Conservation (phyloP, 2,797 vertebrate genomes). For the Antrozous pallidus region DNA sequence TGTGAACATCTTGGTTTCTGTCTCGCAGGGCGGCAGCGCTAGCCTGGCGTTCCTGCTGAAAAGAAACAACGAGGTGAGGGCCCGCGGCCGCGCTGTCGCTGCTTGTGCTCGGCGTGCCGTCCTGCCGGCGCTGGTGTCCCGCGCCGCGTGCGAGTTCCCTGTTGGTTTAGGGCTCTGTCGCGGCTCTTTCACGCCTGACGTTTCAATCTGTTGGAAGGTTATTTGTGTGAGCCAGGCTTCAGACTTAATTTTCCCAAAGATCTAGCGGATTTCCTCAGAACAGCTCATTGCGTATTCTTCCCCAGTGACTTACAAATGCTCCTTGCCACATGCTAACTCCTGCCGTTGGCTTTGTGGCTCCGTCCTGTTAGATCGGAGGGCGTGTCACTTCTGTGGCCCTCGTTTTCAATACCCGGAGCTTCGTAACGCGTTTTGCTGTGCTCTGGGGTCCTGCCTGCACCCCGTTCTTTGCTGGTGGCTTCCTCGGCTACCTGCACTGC, state of each 20-base stretch:
- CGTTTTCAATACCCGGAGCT: background rate
- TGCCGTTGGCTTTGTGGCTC: background rate
- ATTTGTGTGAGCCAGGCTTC: background rate
- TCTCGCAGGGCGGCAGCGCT: constrained; percentile 90
- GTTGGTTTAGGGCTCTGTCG: background rate
- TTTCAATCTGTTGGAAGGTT: background rate
- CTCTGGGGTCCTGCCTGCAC: background rate
- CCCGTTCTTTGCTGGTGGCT: background rate
- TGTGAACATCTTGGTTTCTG: constrained; percentile 58
- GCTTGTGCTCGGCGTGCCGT: no score
- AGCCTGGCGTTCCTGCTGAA: constrained; percentile 92
- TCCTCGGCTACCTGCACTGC: background rate
- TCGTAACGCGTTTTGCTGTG: background rate
- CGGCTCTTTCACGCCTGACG: background rate
- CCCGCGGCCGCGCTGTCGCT: background rate
- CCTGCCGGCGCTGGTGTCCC: no score
- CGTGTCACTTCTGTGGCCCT: background rate
- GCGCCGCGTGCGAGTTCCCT: no score
- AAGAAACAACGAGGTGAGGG: constrained; percentile 96
- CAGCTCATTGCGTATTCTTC: background rate
- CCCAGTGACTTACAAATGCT: background rate
- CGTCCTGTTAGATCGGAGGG: background rate
- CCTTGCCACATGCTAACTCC: background rate
- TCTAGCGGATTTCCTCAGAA: background rate
- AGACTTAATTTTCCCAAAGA: background rate